phyloP scores from a whole-genome alignment of 2,113 vertebrate species.

The Spea multiplicata region DNA sequence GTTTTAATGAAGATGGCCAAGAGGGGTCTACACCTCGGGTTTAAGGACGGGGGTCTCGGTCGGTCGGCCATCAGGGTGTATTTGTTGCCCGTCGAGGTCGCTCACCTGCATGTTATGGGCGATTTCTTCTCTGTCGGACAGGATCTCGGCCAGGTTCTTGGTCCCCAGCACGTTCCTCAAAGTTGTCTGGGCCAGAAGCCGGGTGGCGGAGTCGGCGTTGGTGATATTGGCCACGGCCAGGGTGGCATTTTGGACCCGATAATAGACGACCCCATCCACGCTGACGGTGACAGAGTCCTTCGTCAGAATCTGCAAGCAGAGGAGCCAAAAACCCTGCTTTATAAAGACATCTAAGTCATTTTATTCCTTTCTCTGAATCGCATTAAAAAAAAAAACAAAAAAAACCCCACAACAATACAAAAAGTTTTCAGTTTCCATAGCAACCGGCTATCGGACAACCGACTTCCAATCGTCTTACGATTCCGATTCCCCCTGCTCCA shows the following conservation, averaged over 20 bases:
- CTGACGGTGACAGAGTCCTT: conserved; percentile 93
- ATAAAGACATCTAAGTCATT: too few species aligned
- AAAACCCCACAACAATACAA: too few species aligned
- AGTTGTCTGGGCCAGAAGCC: conserved; percentile 90
- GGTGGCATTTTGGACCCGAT: conserved; percentile 88
- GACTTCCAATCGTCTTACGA: too few species aligned
- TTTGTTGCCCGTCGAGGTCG: background rate
- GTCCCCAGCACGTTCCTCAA: conserved; percentile 92
- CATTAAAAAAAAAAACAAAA: too few species aligned
- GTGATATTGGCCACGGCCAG: conserved; percentile 92
- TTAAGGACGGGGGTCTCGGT: too few species aligned
- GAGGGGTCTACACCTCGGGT: too few species aligned
- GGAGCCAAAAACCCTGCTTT: too few species aligned
- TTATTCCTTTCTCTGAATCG: too few species aligned
- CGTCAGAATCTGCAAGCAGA: conserved; percentile 78
- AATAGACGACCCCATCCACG: conserved; percentile 94
- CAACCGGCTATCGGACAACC: too few species aligned
- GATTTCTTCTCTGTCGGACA: conserved; percentile 92
- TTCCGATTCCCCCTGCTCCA: too few species aligned
- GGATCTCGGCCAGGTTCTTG: conserved; percentile 92
- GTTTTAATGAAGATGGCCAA: background rate
- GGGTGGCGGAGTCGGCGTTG: conserved; percentile 86
- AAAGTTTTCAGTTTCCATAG: too few species aligned
- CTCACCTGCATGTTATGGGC: conserved; percentile 93
- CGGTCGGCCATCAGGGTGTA: too few species aligned